phyloP scores from a whole-genome alignment of 1,140 invertebrate species.

The Ooceraea biroi region DNA sequence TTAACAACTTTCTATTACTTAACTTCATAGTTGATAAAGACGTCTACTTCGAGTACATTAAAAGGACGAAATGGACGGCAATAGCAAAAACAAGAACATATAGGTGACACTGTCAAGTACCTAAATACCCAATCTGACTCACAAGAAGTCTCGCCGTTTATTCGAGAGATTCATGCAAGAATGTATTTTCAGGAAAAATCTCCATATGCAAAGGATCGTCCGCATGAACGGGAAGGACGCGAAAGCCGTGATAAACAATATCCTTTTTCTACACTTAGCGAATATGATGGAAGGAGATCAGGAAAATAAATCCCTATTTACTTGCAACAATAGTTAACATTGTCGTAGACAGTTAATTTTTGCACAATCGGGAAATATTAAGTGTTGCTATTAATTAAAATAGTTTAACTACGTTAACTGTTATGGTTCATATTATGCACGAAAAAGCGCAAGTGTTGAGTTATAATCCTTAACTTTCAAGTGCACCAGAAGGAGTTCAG shows the following conservation, averaged over 20 bases:
- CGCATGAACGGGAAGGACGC: constrained; percentile 89
- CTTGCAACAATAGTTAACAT: too few relatives aligned
- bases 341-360: too few relatives aligned
- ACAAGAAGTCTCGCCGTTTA: constrained; percentile 52
- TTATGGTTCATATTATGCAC: constrained; percentile 32
- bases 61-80: constrained; percentile 82
- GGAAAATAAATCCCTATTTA: too few relatives aligned
- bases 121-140: constrained; percentile 58
- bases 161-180: constrained; percentile 65
- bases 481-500: constrained; percentile 87
- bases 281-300: too few relatives aligned
- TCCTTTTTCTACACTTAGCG: constrained; percentile 88
- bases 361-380: constrained; percentile 58
- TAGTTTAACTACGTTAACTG: constrained; percentile 59
- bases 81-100: constrained; percentile 78
- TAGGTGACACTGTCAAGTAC: constrained; percentile 78
- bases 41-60: constrained; percentile 79
- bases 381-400: neutral
- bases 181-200: constrained; percentile 90
- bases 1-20: constrained; percentile 74
- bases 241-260: constrained; percentile 92
- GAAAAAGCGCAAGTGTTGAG: constrained; percentile 6
- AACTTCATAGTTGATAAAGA: constrained; percentile 80
- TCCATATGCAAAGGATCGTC: constrained; percentile 88
- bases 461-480: constrained; percentile 84